Conservation (phyloP, 2,888 invertebrate species). For the Cryptus viduatorius region DNA sequence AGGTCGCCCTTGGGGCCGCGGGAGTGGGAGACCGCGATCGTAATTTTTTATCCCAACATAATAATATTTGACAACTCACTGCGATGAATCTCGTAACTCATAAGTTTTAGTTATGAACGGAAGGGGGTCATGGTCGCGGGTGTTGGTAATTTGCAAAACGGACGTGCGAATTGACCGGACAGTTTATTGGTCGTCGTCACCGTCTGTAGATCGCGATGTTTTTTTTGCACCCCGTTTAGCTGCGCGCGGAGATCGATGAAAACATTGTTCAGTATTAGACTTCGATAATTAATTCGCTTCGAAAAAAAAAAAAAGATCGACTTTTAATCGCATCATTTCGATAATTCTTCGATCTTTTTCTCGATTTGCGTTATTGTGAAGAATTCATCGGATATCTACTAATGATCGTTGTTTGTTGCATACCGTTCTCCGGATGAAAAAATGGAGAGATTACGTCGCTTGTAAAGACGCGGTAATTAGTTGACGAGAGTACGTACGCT, state of each 20-base stretch:
- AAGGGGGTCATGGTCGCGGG: constrained; percentile 77
- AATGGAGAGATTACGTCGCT: background rate
- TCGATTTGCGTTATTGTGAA: too few relatives aligned
- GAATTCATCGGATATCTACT: constrained; percentile 2
- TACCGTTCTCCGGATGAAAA: background rate
- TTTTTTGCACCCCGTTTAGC: background rate
- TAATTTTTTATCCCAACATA: constrained; percentile 65
- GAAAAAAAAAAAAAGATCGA: too few relatives aligned
- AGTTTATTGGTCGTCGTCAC: constrained; percentile 34
- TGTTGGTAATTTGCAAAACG: constrained; percentile 70
- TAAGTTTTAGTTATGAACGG: constrained; percentile 73
- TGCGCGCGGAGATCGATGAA: background rate
- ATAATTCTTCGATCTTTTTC: too few relatives aligned
- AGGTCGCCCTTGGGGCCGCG: constrained; percentile 44
- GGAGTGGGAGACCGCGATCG: constrained; percentile 50
- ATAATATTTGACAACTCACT: constrained; percentile 67
- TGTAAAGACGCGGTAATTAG: background rate
- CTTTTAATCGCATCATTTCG: too few relatives aligned
- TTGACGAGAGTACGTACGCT: constrained; percentile 24
- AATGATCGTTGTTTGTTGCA: constrained; percentile 13
- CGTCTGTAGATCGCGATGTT: background rate
- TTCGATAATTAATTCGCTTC: background rate
- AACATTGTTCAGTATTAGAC: background rate
- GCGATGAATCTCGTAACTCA: constrained; percentile 59
- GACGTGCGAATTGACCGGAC: constrained; percentile 63